Evolutionary conservation across 2,888 invertebrate genomes (phyloP).

Genomic region (Pantelozetes paolii): DNA sequence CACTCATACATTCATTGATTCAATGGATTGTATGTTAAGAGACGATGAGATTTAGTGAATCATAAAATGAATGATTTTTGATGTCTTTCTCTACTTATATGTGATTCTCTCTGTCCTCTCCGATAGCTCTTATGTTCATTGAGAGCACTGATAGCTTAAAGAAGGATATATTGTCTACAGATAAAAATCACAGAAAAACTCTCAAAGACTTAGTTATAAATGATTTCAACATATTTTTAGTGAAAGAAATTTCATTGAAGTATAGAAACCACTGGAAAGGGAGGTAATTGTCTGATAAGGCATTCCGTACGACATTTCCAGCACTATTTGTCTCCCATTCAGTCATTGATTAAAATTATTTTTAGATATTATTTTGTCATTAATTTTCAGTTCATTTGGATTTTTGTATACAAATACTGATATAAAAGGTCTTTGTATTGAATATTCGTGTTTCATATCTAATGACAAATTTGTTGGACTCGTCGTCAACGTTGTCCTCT

Average conservation of each 20-base stretch:
- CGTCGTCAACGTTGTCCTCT: no score
- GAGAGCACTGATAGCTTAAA: background rate
- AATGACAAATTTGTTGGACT: no score
- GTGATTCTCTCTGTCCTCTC: background rate
- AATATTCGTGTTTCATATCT: background rate
- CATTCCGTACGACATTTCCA: background rate
- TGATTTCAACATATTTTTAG: background rate
- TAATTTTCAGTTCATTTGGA: background rate
- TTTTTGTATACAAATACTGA: background rate
- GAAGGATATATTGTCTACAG: background rate
- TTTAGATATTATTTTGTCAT: background rate
- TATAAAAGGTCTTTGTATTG: background rate
- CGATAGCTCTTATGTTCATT: background rate
- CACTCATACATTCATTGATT: background rate
- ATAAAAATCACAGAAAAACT: background rate
- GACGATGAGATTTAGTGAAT: constrained; percentile 3
- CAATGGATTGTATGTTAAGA: background rate
- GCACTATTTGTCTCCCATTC: background rate
- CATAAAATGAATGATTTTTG: constrained; percentile 15
- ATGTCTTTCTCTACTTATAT: background rate
- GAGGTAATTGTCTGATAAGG: constrained; percentile 5
- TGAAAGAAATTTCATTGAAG: background rate
- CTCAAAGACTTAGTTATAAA: background rate
- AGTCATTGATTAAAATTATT: background rate
- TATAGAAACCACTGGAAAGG: background rate